Evolutionary conservation across 1,140 invertebrate genomes (phyloP), one percentile per base, ranked within the genome.

Genomic region (Achatina immaculata): DNA sequence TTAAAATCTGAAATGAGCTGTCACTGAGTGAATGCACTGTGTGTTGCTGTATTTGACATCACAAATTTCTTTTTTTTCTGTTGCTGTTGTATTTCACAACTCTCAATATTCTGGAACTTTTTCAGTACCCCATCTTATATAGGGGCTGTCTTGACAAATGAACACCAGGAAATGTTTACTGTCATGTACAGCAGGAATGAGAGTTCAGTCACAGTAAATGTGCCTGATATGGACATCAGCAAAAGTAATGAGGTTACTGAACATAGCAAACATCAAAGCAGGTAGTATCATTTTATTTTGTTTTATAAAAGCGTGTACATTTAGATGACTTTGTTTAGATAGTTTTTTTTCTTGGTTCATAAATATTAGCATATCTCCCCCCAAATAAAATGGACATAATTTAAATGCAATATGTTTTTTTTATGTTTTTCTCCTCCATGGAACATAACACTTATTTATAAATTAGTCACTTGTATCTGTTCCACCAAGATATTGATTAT

Each of bases 101-200:
- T n/a, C n/a, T n/a, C n/a, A n/a, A n/a, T n/a, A n/a, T n/a, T n/a
- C n/a, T n/a, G n/a, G n/a, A n/a, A n/a, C n/a, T n/a, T 36, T 42
- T 19, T 36, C 38, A 77, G 74, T 6, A 62, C 58, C 1, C 58
- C 51, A 21, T 58, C 31, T 16, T 58, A 78, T 66, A 6, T 76
- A 3, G 74, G 74, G 21, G 36, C 28, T 2, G 24, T 3, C 0
- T 24, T 76, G 48, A 76, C 31, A 34, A 76, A 40, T 24, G 74
- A 38, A 2, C 72, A 74, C 45, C 36, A 76, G n/a, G 74, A 76
- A 31, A 40, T 34, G 19, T 76, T 76, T 45, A 62, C 51, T 62
- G 74, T 76, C 14, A 28, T 62, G 11, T 76, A 28, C 40, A 76
- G 31, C 16, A 58, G 42, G 11, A 28, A 76, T 21, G 74, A 62